These are phyloP conservation scores for Drosophila arizonae DNA, from an alignment of 1,140 invertebrate species.

Conservation along the genomic window DNA sequence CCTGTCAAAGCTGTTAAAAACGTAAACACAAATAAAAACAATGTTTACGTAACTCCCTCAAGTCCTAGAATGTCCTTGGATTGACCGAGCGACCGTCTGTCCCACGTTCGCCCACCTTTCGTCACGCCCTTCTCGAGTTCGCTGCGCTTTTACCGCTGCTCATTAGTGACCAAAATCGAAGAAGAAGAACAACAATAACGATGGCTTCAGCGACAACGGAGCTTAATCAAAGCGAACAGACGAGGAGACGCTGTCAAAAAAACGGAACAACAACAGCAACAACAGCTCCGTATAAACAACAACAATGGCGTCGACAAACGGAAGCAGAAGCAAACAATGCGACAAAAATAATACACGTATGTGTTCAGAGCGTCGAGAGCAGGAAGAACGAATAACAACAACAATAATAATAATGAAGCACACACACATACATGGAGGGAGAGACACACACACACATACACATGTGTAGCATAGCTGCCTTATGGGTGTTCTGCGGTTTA, in stretches of 20 bases:
- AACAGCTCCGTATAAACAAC: conserved; percentile 34
- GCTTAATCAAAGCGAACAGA: conserved; percentile 59
- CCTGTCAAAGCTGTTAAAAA: conserved; percentile 74
- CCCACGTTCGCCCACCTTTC: conserved; percentile 30
- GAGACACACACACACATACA: conserved; percentile 12
- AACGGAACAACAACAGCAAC: not conserved
- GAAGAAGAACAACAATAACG: conserved; percentile 43
- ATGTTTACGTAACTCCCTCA: conserved; percentile 47
- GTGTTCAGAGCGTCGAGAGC: conserved; percentile 41
- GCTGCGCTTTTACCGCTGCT: conserved; percentile 63
- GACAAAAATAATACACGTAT: conserved; percentile 66
- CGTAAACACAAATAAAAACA: conserved; percentile 77
- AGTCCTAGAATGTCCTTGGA: conserved; percentile 3
- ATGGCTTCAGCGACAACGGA: conserved; percentile 10
- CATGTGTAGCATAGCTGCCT: conserved; percentile 37
- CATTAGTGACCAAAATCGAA: conserved; percentile 79
- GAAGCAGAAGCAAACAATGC: conserved; percentile 71
- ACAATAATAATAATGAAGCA: conserved; percentile 70
- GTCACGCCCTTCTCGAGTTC: conserved; percentile 72
- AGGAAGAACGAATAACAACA: conserved; percentile 56
- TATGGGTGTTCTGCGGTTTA: conserved; percentile 59
- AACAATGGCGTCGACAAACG: conserved; percentile 68
- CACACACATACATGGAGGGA: conserved; percentile 19
- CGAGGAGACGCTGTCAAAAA: conserved; percentile 43
- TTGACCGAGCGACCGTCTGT: conserved; percentile 3